Conservation (phyloP, 2,888 invertebrate species). For the Drosophila melanosoma region DNA sequence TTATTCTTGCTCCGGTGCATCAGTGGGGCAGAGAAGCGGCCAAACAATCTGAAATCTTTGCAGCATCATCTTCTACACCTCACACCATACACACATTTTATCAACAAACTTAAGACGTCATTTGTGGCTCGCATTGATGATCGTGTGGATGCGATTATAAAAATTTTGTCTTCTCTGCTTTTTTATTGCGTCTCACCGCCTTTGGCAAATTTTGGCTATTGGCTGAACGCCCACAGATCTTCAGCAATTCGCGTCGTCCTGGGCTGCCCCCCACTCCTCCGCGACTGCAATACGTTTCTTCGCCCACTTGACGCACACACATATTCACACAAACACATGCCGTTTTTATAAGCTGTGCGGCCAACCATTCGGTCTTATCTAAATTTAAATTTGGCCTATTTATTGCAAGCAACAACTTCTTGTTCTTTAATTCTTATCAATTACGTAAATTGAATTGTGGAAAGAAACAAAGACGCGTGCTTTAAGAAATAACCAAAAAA, state of each 20-base stretch:
- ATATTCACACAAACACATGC: background rate
- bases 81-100: background rate
- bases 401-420: slow-evolving; percentile 27
- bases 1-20: slow-evolving; percentile 51
- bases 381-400: slow-evolving; percentile 79
- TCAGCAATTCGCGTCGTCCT: slow-evolving; percentile 40
- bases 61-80: background rate
- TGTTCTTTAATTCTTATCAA: slow-evolving; percentile 64
- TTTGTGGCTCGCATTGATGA: slow-evolving; percentile 18
- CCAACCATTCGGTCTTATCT: slow-evolving; percentile 50
- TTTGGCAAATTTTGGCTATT: slow-evolving; percentile 20
- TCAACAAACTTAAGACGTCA: slow-evolving; percentile 35
- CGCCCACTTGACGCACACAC: slow-evolving; percentile 28
- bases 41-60: slow-evolving; percentile 13
- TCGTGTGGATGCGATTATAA: slow-evolving; percentile 13
- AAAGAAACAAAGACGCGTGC: slow-evolving; percentile 42
- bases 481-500: slow-evolving; percentile 15
- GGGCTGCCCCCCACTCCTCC: background rate
- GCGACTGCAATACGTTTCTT: slow-evolving; percentile 28
- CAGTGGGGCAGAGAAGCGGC: background rate
- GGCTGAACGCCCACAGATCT: slow-evolving; percentile 43
- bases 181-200: slow-evolving; percentile 23
- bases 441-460: slow-evolving; percentile 67
- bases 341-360: slow-evolving; percentile 7
- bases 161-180: background rate